Evolutionary conservation across 2,113 vertebrate genomes (phyloP).

Genomic region (Anarhynchus alexandrinus): DNA sequence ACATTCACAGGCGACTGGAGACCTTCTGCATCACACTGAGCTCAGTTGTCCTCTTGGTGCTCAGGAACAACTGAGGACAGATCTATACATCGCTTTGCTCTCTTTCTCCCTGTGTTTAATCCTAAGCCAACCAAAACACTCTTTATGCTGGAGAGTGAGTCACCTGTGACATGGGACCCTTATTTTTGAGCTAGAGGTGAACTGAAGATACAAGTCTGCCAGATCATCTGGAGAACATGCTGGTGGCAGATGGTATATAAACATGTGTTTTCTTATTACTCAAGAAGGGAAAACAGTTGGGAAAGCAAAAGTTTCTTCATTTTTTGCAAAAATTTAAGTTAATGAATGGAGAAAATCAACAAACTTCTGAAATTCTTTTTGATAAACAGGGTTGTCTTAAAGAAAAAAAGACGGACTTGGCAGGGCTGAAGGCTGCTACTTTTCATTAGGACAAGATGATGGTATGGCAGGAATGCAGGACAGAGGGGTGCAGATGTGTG

Average conservation of each 20-base stretch:
- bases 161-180: conserved; percentile 1
- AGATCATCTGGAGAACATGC: conserved; percentile 50
- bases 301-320: conserved; percentile 35
- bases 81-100: background rate
- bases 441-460: conserved; percentile 55
- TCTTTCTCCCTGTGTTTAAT: background rate
- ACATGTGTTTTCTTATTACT: conserved; percentile 41
- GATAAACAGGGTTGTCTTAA: conserved; percentile 40
- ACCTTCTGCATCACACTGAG: background rate
- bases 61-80: background rate
- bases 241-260: conserved; percentile 42
- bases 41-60: background rate
- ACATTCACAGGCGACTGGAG: accelerated
- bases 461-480: conserved; percentile 58
- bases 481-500: conserved; percentile 58
- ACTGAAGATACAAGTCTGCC: background rate
- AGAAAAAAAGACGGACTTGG: background rate
- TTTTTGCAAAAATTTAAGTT: conserved; percentile 45
- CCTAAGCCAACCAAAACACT: background rate
- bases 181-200: conserved; percentile 26
- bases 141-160: background rate
- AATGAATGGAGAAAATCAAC: conserved; percentile 59
- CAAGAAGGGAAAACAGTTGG: conserved; percentile 52
- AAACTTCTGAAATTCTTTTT: conserved; percentile 56
- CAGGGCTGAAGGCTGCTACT: conserved; percentile 31